Evolutionary conservation across 2,888 invertebrate species (phyloP).

Genomic region (Lasioglossum marginatum): DNA sequence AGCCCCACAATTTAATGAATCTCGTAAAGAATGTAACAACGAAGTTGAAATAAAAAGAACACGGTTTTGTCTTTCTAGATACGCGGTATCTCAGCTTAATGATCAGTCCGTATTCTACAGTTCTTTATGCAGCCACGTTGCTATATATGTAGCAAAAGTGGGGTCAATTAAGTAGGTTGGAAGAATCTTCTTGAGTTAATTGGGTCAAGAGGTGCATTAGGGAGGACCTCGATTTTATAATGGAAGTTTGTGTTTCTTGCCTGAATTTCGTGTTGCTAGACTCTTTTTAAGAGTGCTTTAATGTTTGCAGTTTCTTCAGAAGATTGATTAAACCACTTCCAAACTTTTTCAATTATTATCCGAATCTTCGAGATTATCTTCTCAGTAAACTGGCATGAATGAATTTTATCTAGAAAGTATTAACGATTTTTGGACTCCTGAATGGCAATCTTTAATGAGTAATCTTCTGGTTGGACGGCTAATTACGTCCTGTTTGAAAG

Average conservation of each 20-base stretch:
- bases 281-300: background rate
- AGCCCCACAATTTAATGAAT: background rate
- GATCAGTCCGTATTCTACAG: background rate
- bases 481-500: background rate
- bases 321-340: background rate
- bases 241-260: background rate
- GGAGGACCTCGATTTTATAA: background rate
- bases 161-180: constrained; percentile 8
- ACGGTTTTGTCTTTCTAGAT: background rate
- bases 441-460: background rate
- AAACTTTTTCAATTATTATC: background rate
- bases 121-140: background rate
- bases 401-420: background rate
- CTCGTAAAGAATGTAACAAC: background rate
- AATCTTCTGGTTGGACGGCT: background rate
- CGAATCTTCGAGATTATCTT: background rate
- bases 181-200: constrained; percentile 4
- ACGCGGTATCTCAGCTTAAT: background rate
- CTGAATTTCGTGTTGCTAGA: background rate
- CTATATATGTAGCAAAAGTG: background rate
- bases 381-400: background rate
- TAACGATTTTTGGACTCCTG: background rate
- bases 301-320: background rate
- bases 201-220: constrained; percentile 4
- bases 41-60: background rate